These are phyloP conservation scores for Heterodera filipjevi DNA, from an alignment of 2,888 invertebrate genomes.

Conservation along the genomic window DNA sequence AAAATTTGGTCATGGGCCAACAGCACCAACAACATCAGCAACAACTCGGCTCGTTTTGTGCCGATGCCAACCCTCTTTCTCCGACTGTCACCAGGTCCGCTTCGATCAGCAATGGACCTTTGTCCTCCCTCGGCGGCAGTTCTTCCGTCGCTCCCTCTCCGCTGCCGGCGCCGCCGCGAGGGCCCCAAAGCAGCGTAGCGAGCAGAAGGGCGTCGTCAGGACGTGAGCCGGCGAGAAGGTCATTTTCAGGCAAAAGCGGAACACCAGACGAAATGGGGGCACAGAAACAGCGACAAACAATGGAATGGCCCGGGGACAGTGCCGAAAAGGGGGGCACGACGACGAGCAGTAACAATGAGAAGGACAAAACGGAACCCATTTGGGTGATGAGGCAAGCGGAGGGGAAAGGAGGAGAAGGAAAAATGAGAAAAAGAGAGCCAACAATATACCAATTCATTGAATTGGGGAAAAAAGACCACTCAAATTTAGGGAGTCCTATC, in stretches of 20 bases:
- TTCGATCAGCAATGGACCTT: slow-evolving; percentile 4
- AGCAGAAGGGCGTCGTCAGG: slow-evolving; percentile 7
- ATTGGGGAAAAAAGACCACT: background rate
- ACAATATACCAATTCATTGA: no score
- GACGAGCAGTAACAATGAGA: background rate
- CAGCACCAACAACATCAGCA: slow-evolving; percentile 13
- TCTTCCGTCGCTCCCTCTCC: background rate
- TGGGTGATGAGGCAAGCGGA: slow-evolving; percentile 55
- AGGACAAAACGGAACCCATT: slow-evolving; percentile 51
- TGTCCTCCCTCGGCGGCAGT: background rate
- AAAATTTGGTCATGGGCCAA: slow-evolving; percentile 42
- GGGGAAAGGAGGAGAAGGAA: background rate
- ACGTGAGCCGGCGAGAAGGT: slow-evolving; percentile 10
- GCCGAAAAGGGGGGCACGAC: slow-evolving; percentile 37
- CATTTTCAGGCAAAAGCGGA: slow-evolving; percentile 17
- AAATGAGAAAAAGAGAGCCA: no score
- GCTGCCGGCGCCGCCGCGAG: slow-evolving; percentile 16
- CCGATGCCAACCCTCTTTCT: background rate
- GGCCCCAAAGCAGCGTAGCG: slow-evolving; percentile 3
- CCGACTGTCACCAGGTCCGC: background rate
- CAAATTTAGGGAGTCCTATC: slow-evolving; percentile 52
- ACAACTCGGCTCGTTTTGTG: slow-evolving; percentile 6
- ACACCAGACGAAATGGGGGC: background rate
- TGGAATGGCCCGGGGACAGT: slow-evolving; percentile 7
- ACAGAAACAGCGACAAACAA: background rate